Percentiles rank a stretch among this genome's conserved stretches.
Conservation (phyloP, 23 tunicate genomes). For the Ascidia mentula region DNA sequence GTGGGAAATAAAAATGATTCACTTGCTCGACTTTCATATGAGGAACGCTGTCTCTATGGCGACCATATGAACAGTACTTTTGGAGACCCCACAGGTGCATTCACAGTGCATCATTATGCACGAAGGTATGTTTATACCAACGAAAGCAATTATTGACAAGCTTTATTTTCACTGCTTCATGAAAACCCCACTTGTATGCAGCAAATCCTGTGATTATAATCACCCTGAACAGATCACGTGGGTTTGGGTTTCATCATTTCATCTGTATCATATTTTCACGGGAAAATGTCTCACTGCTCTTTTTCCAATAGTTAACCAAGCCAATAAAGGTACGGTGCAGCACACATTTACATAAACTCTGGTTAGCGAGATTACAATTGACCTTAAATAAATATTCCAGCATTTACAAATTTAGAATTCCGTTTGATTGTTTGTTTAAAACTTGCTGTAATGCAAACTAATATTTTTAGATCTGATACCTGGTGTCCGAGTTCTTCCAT, state of each 20-base stretch:
- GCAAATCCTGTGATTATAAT: slow-evolving; percentile 67
- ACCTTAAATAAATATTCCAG: not conserved
- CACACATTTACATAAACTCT: not conserved
- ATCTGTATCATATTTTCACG: slow-evolving; percentile 47
- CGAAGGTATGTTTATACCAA: slow-evolving; percentile 48
- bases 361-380: not conserved
- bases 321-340: slow-evolving; percentile 25
- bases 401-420: not conserved
- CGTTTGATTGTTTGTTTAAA: not conserved
- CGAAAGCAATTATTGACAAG: not conserved
- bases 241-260: slow-evolving; percentile 81
- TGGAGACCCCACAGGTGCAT: slow-evolving; percentile 31
- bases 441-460: not conserved
- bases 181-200: not conserved
- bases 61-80: slow-evolving; percentile 28
- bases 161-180: not conserved
- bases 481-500: slow-evolving; percentile 61
- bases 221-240: slow-evolving; percentile 34
- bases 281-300: slow-evolving; percentile 79
- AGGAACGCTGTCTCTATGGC: slow-evolving; percentile 67
- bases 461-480: slow-evolving; percentile 35
- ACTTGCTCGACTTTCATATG: slow-evolving; percentile 19
- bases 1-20: slow-evolving; percentile 9
- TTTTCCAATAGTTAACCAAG: slow-evolving; percentile 22
- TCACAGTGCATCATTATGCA: slow-evolving; percentile 31